Evolutionary conservation across 2,888 invertebrate genomes (phyloP).

Genomic region (Deilephila elpenor): DNA sequence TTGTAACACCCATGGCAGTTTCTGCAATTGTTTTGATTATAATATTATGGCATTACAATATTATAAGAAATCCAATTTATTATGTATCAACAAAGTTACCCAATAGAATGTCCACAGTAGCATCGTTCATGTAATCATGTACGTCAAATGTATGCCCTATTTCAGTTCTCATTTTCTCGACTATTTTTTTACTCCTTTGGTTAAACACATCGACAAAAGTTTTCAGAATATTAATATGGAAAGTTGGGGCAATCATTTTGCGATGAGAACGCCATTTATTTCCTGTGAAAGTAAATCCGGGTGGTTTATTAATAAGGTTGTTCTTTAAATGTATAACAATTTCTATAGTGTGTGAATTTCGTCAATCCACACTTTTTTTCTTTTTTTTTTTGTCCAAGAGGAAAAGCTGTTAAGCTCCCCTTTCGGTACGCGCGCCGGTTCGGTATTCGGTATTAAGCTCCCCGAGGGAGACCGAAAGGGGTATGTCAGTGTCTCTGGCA

Average conservation of each 20-base stretch:
- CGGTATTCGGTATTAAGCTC: too few species aligned
- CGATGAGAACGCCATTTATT: conserved; percentile 91
- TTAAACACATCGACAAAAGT: conserved; percentile 92
- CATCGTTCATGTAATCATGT: conserved; percentile 91
- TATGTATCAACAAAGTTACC: conserved; percentile 71
- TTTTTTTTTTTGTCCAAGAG: too few species aligned
- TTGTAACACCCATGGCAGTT: conserved; percentile 94
- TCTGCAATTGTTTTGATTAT: conserved; percentile 72
- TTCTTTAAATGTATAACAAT: background rate
- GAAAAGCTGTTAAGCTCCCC: too few species aligned
- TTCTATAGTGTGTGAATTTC: too few species aligned
- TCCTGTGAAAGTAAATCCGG: conserved; percentile 64
- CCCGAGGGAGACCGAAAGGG: too few species aligned
- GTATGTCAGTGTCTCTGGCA: too few species aligned
- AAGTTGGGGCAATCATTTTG: conserved; percentile 92
- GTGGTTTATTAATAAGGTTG: too few species aligned
- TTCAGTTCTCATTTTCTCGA: conserved; percentile 87
- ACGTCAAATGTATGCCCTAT: conserved; percentile 88
- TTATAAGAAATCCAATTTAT: background rate
- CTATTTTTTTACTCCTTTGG: conserved; percentile 88
- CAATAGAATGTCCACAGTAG: conserved; percentile 90
- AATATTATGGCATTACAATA: too few species aligned
- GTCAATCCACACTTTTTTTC: too few species aligned
- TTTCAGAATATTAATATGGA: conserved; percentile 92
- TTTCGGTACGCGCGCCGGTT: too few species aligned